Conservation (phyloP, 1,140 invertebrate species). For the Atta cephalotes region DNA sequence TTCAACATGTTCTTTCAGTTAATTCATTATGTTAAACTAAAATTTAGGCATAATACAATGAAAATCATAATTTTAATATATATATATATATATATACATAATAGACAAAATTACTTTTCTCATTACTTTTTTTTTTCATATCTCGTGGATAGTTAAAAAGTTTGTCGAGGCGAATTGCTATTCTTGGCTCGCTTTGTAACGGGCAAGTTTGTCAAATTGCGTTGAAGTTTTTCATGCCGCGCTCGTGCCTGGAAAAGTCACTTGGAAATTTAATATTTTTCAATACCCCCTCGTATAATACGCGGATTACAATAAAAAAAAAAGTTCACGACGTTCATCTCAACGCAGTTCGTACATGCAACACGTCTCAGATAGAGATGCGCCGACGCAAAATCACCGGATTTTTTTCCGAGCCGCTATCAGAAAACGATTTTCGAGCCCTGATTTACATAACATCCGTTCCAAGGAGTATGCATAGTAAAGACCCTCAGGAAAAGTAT, state of each 20-base stretch:
- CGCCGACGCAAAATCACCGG: constrained; percentile 28
- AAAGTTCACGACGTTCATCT: not conserved
- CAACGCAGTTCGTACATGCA: constrained; percentile 6
- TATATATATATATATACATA: not conserved
- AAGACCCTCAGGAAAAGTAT: constrained; percentile 57
- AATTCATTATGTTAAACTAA: not conserved
- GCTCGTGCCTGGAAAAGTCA: constrained; percentile 3
- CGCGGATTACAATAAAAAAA: constrained; percentile 1
- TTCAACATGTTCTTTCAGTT: not conserved
- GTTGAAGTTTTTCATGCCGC: not conserved
- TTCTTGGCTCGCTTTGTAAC: not conserved
- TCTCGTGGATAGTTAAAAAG: not conserved
- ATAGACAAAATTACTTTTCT: not conserved
- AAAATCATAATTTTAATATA: not conserved
- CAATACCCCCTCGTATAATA: not conserved
- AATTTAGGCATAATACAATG: not conserved
- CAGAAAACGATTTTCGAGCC: constrained; percentile 60
- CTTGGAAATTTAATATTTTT: constrained; percentile 26
- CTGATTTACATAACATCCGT: constrained; percentile 54
- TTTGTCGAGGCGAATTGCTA: constrained; percentile 15
- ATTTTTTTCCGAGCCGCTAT: constrained; percentile 58
- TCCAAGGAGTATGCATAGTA: constrained; percentile 56
- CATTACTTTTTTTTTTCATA: not conserved
- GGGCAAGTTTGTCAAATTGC: constrained; percentile 24
- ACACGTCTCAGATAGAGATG: constrained; percentile 30